These are phyloP conservation scores for Acanthisitta chloris DNA, from an alignment of 2,113 vertebrate genomes.

Conservation along the genomic window DNA sequence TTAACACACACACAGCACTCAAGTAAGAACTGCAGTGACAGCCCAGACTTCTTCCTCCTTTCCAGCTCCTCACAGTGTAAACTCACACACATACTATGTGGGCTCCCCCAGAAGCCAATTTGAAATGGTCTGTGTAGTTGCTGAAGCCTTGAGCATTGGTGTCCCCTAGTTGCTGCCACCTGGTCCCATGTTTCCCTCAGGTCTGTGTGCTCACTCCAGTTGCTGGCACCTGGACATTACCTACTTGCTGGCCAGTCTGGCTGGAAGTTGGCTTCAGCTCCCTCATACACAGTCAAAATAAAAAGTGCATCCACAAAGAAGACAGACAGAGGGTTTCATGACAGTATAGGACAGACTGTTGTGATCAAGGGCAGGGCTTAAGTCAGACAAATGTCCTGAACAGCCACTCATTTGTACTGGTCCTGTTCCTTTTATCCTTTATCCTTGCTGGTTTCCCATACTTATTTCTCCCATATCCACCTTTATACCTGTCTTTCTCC, in stretches of 20 bases:
- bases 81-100: accelerated
- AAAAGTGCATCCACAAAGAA: background rate
- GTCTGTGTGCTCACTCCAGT: background rate
- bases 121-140: background rate
- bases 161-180: background rate
- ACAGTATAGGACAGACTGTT: background rate
- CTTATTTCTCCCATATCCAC: background rate
- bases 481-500: background rate
- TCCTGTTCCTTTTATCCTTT: background rate
- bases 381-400: background rate
- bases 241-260: background rate
- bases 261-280: background rate
- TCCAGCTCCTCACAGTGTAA: background rate
- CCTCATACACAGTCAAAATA: background rate
- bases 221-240: background rate
- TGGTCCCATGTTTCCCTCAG: accelerated
- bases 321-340: background rate
- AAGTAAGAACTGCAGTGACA: accelerated
- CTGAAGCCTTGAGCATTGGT: background rate
- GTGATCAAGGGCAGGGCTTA: background rate
- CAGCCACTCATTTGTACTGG: background rate
- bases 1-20: background rate
- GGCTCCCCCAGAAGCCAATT: accelerated
- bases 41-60: background rate
- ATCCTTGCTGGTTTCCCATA: background rate